Base-by-base conservation (phyloP, 2,113 vertebrate species). In the Pandion haliaetus region DNA sequence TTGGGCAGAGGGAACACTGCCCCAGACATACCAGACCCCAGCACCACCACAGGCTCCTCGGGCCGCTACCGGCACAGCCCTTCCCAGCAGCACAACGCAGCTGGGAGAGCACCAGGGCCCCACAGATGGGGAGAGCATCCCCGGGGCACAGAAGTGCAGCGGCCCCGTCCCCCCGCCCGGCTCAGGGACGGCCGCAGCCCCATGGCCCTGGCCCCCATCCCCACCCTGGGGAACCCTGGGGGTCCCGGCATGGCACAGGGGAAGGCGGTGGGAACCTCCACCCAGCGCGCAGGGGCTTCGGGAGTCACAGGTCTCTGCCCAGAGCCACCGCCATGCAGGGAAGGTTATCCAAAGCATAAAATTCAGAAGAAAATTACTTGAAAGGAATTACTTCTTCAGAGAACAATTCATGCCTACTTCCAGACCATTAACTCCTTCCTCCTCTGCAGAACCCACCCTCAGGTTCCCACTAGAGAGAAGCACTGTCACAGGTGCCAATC, bases 31-130 rank as follows among this genome's bases (percentile, higher is more conserved):
- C 12, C 49, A 8, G 50, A n/a, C 12, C 25, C 14, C 67, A 58
- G 57, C 57, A 40, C 8, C 26, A 10, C 44, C 31, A 3, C 0
- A 1, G 50, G 61, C 34, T 52, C 45, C 66, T 31, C 0, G 4
- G 19, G 47, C 28, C 9, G 1, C n/a, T 32, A 21, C 55, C 2
- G 4, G 47, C 62, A 21, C 38, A 23, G 78, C 42, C n/a, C 44
- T 38, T 25, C 38, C 38, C 24, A 4, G 20, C 0, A 1, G 54
- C 44, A 50, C 0, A 0, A 25, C 23, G 26, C 1, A 1, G 9
- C 44, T 61, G 65, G 54, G 70, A 59, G 77, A 59, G 42, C 59
- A 49, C 34, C 1, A 0, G 29, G 28, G 38, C 45, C 21, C 10
- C 5, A 3, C 2, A 6, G 36, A 7, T 2, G 0, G 52, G 7